Evolutionary conservation across 1,140 invertebrate species (phyloP).

Genomic region (Ectropis grisescens): DNA sequence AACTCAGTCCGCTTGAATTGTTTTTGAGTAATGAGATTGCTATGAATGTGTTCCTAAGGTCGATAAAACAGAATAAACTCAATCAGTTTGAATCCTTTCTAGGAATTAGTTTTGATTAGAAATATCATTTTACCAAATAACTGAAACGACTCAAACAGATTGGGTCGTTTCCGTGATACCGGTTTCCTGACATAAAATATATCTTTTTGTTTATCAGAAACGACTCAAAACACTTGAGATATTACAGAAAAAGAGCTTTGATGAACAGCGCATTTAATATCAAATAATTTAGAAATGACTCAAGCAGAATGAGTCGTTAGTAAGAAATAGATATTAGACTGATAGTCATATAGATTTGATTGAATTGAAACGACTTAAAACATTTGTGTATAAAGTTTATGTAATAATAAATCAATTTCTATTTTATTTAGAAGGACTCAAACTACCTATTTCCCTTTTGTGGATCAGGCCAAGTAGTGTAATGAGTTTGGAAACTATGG

Average conservation of each 20-base stretch:
- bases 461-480: background rate
- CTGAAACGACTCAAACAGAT: conserved; percentile 8
- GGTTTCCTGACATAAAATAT: conserved; percentile 7
- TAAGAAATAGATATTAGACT: background rate
- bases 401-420: background rate
- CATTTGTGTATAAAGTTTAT: background rate
- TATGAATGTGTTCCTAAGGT: conserved; percentile 8
- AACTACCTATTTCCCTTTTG: background rate
- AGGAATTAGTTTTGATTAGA: conserved; percentile 10
- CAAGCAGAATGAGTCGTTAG: background rate
- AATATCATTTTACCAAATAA: conserved; percentile 9
- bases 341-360: background rate
- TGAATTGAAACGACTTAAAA: background rate
- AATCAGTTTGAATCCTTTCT: conserved; percentile 10
- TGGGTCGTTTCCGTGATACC: conserved; percentile 4
- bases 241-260: background rate
- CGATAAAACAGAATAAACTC: conserved; percentile 10
- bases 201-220: conserved; percentile 9
- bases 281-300: background rate
- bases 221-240: conserved; percentile 7
- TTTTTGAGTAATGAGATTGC: conserved; percentile 6
- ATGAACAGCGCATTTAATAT: background rate
- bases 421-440: background rate
- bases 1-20: conserved; percentile 6
- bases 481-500: background rate